Evolutionary conservation across 1,140 invertebrate genomes (phyloP).

Genomic region (Bombus pyrosoma): DNA sequence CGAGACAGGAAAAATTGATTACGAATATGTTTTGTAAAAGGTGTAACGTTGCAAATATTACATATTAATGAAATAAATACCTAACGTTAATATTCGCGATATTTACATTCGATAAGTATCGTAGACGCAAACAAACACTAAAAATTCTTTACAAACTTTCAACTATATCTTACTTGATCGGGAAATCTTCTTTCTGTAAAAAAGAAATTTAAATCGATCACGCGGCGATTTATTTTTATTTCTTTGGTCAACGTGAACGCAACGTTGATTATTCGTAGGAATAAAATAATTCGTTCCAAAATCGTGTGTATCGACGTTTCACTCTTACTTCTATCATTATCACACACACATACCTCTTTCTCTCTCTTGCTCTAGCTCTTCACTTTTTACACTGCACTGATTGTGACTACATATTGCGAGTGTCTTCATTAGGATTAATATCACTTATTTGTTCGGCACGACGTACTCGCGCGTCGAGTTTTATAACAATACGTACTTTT

Average conservation of each 20-base stretch:
- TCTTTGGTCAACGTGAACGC: too few species aligned
- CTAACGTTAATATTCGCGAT: too few species aligned
- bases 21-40: background rate
- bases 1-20: background rate
- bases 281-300: slow-evolving; percentile 19
- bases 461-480: slow-evolving; percentile 73
- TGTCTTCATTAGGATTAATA: slow-evolving; percentile 82
- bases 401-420: slow-evolving; percentile 38
- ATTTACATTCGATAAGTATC: too few species aligned
- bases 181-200: background rate
- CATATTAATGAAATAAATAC: too few species aligned
- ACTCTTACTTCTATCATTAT: background rate
- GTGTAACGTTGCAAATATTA: background rate
- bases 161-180: background rate
- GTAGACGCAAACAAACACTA: background rate
- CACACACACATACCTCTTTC: background rate
- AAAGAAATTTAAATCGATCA: background rate
- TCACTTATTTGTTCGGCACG: slow-evolving; percentile 79
- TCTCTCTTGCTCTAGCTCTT: slow-evolving; percentile 38
- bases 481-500: slow-evolving; percentile 80
- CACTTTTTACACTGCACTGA: slow-evolving; percentile 70
- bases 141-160: background rate
- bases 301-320: slow-evolving; percentile 10
- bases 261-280: background rate
- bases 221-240: too few species aligned